Conservation (phyloP, 2,888 invertebrate species). For the Hydropsyche betteni region DNA sequence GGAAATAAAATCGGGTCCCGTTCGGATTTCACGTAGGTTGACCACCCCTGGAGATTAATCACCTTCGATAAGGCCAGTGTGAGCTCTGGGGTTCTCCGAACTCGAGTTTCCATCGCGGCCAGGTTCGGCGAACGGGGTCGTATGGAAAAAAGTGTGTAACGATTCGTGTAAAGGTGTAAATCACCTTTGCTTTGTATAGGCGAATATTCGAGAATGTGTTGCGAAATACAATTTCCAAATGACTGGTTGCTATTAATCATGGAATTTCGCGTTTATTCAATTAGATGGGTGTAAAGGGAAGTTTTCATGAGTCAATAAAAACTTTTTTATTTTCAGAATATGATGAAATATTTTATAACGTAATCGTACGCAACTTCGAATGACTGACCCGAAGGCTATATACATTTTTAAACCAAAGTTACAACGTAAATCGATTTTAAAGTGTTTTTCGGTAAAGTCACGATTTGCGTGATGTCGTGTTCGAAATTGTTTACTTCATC, state of each 20-base stretch:
- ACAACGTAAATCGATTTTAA: conserved; percentile 8
- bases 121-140: conserved; percentile 10
- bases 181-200: too few relatives aligned
- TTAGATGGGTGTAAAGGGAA: not conserved
- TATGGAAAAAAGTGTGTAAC: too few relatives aligned
- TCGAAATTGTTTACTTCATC: not conserved
- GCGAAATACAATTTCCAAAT: too few relatives aligned
- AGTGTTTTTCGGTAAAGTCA: conserved; percentile 7
- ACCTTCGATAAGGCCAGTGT: conserved; percentile 11
- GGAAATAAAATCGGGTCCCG: too few relatives aligned
- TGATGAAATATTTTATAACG: not conserved
- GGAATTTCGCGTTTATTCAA: too few relatives aligned
- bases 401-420: not conserved
- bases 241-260: too few relatives aligned
- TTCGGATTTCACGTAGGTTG: too few relatives aligned
- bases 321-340: not conserved
- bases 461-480: conserved; percentile 31
- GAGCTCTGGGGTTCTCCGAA: conserved; percentile 15
- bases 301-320: not conserved
- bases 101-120: conserved; percentile 11
- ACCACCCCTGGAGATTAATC: conserved; percentile 18
- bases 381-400: not conserved
- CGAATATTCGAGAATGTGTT: too few relatives aligned
- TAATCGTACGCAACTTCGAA: not conserved
- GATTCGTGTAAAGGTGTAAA: too few relatives aligned